phyloP scores from a whole-genome alignment of 2,888 invertebrate genomes.

The Penaeus monodon region DNA sequence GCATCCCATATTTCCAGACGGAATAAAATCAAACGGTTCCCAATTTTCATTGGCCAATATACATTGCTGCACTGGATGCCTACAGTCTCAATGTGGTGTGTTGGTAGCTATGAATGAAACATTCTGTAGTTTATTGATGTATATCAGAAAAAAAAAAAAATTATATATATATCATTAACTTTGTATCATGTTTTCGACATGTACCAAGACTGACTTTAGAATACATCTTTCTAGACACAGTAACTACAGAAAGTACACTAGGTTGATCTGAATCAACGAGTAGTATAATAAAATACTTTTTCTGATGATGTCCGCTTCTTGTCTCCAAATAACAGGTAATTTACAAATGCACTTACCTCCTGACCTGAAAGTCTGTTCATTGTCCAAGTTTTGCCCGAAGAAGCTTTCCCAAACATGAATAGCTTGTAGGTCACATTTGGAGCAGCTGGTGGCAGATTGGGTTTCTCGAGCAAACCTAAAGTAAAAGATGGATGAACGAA shows the following conservation, averaged over 20 bases:
- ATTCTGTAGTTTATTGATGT: neutral
- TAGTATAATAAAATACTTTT: too few species aligned
- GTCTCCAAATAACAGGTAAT: neutral
- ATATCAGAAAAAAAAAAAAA: neutral
- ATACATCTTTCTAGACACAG: too few species aligned
- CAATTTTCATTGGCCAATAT: conserved; percentile 75
- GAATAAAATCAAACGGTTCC: conserved; percentile 74
- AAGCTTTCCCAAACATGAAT: conserved; percentile 73
- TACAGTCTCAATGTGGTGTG: conserved; percentile 71
- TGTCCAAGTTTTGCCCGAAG: conserved; percentile 74
- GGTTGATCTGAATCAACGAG: too few species aligned
- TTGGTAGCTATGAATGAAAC: conserved; percentile 65
- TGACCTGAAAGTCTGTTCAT: conserved; percentile 73
- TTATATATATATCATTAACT: too few species aligned
- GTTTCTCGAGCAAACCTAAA: conserved; percentile 73
- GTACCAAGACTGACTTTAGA: too few species aligned
- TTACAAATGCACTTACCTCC: conserved; percentile 66
- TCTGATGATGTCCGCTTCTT: too few species aligned
- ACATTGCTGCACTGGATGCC: conserved; percentile 74
- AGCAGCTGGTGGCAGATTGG: conserved; percentile 71
- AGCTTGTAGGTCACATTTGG: conserved; percentile 75
- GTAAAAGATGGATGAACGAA: neutral
- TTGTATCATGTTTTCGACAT: too few species aligned
- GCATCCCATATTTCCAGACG: conserved; percentile 76
- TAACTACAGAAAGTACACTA: too few species aligned